Base-by-base conservation (phyloP, 1,140 invertebrate genomes). In the Orius laevigatus region DNA sequence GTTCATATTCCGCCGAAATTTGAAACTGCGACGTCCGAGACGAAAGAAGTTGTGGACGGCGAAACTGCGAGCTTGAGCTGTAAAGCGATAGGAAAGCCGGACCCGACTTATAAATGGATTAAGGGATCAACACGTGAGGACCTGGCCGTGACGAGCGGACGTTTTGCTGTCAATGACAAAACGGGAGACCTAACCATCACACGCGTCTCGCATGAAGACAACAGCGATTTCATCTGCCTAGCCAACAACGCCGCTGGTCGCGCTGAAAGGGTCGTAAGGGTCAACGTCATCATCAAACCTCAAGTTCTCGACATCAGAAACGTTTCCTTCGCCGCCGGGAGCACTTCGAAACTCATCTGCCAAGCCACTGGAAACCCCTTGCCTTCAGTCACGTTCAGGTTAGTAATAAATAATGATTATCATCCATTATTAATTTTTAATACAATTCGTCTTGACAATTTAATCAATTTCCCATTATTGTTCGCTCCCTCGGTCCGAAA, bases 191-290 rank as follows among this genome's bases (percentile, higher is more conserved):
- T 94, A 9, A 79, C 72, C 1, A 83, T 94, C 51, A 78, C 70
- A 31, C 74, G 79, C 55, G 78, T 91, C 0, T 75, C 77, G 49
- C 75, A 77, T 46, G 77, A 78, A 1, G 86, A 93, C 62, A 74
- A 76, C 40, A 84, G 83, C 0, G 71, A 72, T 25, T 92, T 90
- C 59, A 78, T 76, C 38, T 95, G 91, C 60, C 73, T 74, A 19
- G 90, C 89, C 0, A 72, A 70, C 38, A 95, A 93, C 60, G 67
- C 70, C 11, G 90, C 86, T 8, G 89, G 85, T 0, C 65, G 69
- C 18, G 77, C 70, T 31, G 72, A 78, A 54, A 71, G 68, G 3
- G 70, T 66, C 25, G 72, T 78, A 39, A 70, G 70, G 53, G 69
- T 89, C 2, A 61, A 65, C 47, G 68, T 78, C 0, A 59, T 86